A percentile compares a stretch with the other conserved stretches of the same genome.
phyloP scores from a whole-genome alignment of 2,888 invertebrate species.

The Cyclophora punctaria region DNA sequence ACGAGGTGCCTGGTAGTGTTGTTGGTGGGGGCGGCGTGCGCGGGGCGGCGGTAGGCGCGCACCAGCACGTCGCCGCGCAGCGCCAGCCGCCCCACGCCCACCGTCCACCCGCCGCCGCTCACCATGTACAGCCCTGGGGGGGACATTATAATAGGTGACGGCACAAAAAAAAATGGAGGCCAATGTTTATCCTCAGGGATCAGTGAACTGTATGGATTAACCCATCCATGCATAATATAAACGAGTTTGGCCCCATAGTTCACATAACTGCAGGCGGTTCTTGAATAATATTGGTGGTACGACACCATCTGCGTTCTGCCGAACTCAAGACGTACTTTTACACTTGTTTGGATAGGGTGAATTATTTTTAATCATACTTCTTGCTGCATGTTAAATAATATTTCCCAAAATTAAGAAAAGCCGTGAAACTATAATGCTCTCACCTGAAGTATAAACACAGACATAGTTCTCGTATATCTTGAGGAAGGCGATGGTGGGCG shows the following conservation, averaged over 20 bases:
- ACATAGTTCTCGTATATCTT: slow-evolving; percentile 94
- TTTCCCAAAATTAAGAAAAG: neutral
- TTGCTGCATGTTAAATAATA: neutral
- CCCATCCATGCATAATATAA: too few relatives aligned
- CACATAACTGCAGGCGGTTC: too few relatives aligned
- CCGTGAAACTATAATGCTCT: slow-evolving; percentile 4
- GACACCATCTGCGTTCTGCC: too few relatives aligned
- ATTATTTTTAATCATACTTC: too few relatives aligned
- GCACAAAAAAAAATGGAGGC: too few relatives aligned
- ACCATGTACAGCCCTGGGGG: slow-evolving; percentile 79
- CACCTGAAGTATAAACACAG: slow-evolving; percentile 90
- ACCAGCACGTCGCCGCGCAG: slow-evolving; percentile 92
- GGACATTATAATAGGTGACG: neutral
- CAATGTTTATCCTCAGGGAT: too few relatives aligned
- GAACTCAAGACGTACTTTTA: too few relatives aligned
- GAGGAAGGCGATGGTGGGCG: slow-evolving; percentile 82
- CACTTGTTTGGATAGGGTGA: too few relatives aligned
- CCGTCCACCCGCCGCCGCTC: slow-evolving; percentile 79
- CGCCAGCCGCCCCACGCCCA: slow-evolving; percentile 77
- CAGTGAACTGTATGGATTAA: too few relatives aligned
- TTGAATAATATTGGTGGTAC: too few relatives aligned
- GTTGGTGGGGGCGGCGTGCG: slow-evolving; percentile 35
- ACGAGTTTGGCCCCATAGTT: too few relatives aligned
- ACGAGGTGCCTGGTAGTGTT: slow-evolving; percentile 80
- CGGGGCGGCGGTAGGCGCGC: slow-evolving; percentile 88